Percentiles rank a stretch among this genome's conserved stretches.
Conservation (phyloP, 2,797 vertebrate species). For the Falco biarmicus region DNA sequence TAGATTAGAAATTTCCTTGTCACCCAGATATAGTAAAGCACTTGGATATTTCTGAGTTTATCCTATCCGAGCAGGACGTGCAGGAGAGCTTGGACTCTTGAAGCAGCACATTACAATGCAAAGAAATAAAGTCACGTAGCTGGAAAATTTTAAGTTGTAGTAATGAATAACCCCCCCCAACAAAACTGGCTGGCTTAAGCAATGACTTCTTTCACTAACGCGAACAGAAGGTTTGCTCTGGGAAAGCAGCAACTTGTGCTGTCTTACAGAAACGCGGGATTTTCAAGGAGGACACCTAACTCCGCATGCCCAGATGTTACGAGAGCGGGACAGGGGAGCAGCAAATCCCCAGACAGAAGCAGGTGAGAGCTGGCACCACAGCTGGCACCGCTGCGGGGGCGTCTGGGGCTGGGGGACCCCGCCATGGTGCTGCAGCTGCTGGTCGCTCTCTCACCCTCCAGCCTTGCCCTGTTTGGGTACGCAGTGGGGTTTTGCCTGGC, state of each 20-base stretch:
- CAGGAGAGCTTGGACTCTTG: neutral
- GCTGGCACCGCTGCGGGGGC: neutral
- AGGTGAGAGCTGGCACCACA: accelerated
- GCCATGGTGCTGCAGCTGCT: accelerated
- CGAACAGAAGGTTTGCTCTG: neutral
- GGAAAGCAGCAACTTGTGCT: neutral
- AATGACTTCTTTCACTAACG: neutral
- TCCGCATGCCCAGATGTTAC: neutral
- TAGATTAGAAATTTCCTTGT: neutral
- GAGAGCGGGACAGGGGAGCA: neutral
- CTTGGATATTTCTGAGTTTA: neutral
- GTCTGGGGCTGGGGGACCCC: neutral
- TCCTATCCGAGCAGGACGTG: neutral
- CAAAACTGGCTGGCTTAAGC: neutral
- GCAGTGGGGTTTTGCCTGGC: neutral
- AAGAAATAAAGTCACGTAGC: neutral
- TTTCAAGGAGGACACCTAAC: neutral
- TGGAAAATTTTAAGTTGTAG: neutral
- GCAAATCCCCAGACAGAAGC: neutral
- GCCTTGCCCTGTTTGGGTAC: neutral
- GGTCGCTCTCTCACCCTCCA: accelerated
- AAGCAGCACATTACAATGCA: neutral
- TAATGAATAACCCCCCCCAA: too few species aligned
- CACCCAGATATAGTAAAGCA: neutral
- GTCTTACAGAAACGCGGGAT: neutral